Percentiles rank a stretch among this genome's conserved stretches.
Evolutionary conservation across 2,888 invertebrate genomes (phyloP).

Genomic region (Rambutsinella grinnellia): DNA sequence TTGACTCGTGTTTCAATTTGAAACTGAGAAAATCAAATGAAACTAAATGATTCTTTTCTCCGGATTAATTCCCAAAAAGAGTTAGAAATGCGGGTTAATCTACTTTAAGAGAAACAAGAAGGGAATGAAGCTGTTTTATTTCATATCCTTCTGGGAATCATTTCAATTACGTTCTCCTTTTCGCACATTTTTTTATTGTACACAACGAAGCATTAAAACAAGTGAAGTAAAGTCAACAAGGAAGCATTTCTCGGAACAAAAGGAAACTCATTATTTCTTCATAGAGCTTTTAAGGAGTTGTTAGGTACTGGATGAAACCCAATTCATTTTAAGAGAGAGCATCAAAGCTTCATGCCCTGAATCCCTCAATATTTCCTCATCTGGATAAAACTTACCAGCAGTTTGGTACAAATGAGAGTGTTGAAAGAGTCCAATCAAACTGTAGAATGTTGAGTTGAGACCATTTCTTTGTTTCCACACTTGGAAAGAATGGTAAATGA

Average conservation of each 20-base stretch:
- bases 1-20: no score
- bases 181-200: neutral
- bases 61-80: no score
- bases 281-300: no score
- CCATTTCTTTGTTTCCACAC: conserved; percentile 57
- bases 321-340: no score
- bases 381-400: conserved; percentile 47
- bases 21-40: no score
- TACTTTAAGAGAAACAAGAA: no score
- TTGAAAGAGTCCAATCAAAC: conserved; percentile 57
- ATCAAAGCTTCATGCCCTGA: no score
- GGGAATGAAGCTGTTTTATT: no score
- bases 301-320: no score
- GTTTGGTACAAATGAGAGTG: conserved; percentile 40
- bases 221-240: neutral
- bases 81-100: no score
- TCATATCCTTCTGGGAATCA: neutral
- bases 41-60: no score
- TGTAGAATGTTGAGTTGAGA: conserved; percentile 54
- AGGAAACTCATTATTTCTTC: neutral
- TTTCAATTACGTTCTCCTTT: neutral
- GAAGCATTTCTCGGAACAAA: neutral
- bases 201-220: neutral
- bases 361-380: no score
- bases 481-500: conserved; percentile 42